Base-by-base conservation (phyloP, 2,888 invertebrate species). In the Euphydryas editha region DNA sequence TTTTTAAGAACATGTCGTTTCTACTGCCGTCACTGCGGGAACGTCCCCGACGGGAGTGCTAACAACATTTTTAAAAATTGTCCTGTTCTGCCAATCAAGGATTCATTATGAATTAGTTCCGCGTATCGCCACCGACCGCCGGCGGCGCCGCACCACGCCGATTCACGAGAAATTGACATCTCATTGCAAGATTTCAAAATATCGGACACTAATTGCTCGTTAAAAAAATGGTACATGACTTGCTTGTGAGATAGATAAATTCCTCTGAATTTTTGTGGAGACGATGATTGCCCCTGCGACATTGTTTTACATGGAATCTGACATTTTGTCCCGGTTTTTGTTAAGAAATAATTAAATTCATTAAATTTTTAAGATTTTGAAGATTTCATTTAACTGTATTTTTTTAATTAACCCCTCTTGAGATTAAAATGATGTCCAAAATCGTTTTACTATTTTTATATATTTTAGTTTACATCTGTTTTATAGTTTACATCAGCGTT, bases 71-170 rank as follows among this genome's bases (percentile, higher is more conserved):
- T 69, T 69, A 67, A 64, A 67, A 69, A 67, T 69, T 60, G 49
- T 54, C 64, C 64, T 51, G 69, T 69, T 64, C 64, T 67, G 59
- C 67, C 69, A 67, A 67, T 69, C 65, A 51, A 21, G 55, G 62
- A 60, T 62, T 76, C 72, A 80, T 82, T 81, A 81, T 46, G 69
- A 70, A 79, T 82, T 81, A 72, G 81, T 79, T 79, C 77, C 75
- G 76, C 77, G 74, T 73, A 73, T 68, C 46, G 60, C 54, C 58
- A 68, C 66, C 67, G 70, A 51, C 20, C 62, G 71, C 75, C 75
- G 69, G 62, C 69, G 71, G 74, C 74, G 67, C 63, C 65, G 66
- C 70, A 62, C 70, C 62, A 60, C 65, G 44, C 56, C 66, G 62
- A 62, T 70, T 70, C 68, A 56, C 59, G 57, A 68, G 70, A 70